Evolutionary conservation across 2,888 invertebrate species (phyloP).

Genomic region (Polyommatus iphigenia): DNA sequence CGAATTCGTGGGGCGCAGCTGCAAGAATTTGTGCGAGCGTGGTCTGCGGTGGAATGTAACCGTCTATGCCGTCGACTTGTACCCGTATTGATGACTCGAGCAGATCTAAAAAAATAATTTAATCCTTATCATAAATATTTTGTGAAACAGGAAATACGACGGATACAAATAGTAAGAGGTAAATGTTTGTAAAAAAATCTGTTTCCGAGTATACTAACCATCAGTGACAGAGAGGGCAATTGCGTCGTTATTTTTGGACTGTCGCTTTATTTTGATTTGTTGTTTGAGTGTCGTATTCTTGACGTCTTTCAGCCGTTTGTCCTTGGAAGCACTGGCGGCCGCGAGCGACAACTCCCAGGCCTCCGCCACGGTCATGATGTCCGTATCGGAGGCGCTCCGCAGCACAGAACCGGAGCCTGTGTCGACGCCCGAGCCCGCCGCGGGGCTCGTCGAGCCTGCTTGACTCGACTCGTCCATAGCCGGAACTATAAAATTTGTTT

Average conservation of each 20-base stretch:
- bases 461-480: slow-evolving; percentile 58
- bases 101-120: slow-evolving; percentile 49
- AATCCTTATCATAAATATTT: background rate
- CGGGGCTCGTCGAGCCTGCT: slow-evolving; percentile 42
- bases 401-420: slow-evolving; percentile 78
- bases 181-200: background rate
- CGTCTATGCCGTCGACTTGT: slow-evolving; percentile 63
- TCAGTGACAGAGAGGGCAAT: slow-evolving; percentile 55
- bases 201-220: slow-evolving; percentile 47
- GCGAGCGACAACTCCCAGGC: slow-evolving; percentile 90
- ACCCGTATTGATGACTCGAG: slow-evolving; percentile 63
- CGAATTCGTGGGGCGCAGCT: slow-evolving; percentile 64
- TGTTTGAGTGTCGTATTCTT: slow-evolving; percentile 82
- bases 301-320: slow-evolving; percentile 92
- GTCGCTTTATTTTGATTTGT: slow-evolving; percentile 64
- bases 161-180: too few species aligned
- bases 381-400: slow-evolving; percentile 85
- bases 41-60: slow-evolving; percentile 61
- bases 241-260: slow-evolving; percentile 55
- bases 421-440: slow-evolving; percentile 63
- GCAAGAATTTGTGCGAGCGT: slow-evolving; percentile 66
- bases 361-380: slow-evolving; percentile 91
- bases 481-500: slow-evolving; percentile 50
- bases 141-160: background rate
- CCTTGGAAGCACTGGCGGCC: slow-evolving; percentile 93